Base-by-base conservation (phyloP, 2,888 invertebrate species). In the Panopea generosa region DNA sequence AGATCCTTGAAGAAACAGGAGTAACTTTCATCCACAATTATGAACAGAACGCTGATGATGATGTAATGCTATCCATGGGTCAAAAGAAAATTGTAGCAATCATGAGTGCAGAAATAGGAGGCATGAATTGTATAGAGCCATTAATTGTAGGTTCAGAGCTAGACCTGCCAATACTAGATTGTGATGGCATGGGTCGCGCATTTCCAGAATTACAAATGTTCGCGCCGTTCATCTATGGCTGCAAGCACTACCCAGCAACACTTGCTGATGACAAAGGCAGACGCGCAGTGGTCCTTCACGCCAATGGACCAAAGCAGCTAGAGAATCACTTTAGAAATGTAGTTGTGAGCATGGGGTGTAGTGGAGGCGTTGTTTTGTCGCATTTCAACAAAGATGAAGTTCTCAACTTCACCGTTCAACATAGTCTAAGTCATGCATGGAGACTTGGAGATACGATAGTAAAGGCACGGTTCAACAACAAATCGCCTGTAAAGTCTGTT, bases 111-210 rank as follows among this genome's bases (percentile, higher is more conserved):
- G 91, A 91, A 70, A 87, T 90, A 11, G 91, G 91, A 16, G 91
- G 91, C 0, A 53, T 87, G 59, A 91, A 91, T 69, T 82, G 85
- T 22, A 79, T 91, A 0, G 88, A 88, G 55, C 90, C 90, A 2
- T 72, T 91, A 9, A 55, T 86, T 7, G 84, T 89, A 6, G 87
- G 83, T 6, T 90, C 89, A 0, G 81, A 83, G 14, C 71, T 87
- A 9, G 84, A 77, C 14, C 27, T 91, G 11, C 91, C 91, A 0
- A 77, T 90, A 2, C 40, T 91, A 1, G 91, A 91, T 66, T 85
- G 85, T 57, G 91, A 91, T 63, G 87, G 87, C 2, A 90, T 91
- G 90, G 91, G 91, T 4, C 72, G 91, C 45, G 91, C 91, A 1
- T 91, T 90, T 76, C 91, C 91, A 2, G 89, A 90, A 65, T 63